Conservation (phyloP, 2,797 vertebrate species). For the Catamblyrhynchus diadema region DNA sequence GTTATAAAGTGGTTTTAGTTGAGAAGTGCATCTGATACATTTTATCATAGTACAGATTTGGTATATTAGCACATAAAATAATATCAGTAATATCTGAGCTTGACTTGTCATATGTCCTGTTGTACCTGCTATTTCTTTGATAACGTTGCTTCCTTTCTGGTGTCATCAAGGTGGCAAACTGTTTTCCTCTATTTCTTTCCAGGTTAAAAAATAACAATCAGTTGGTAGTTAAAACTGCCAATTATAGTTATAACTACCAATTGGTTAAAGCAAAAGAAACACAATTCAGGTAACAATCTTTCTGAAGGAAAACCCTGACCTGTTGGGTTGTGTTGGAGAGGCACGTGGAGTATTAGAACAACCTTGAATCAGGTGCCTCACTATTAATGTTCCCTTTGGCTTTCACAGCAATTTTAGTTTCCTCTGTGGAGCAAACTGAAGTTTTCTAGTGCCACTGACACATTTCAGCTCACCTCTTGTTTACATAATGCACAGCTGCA, state of each 20-base stretch:
- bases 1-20: background rate
- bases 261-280: constrained; percentile 7
- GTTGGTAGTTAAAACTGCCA: constrained; percentile 66
- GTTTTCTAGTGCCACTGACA: constrained; percentile 4
- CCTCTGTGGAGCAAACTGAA: constrained; percentile 66
- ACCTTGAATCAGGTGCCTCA: background rate
- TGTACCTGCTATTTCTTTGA: background rate
- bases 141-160: background rate
- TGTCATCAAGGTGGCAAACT: background rate
- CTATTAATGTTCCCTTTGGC: background rate
- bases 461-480: background rate
- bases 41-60: background rate
- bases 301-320: background rate
- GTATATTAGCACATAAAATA: background rate
- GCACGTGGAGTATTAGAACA: background rate
- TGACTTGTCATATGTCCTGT: background rate
- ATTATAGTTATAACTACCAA: constrained; percentile 67
- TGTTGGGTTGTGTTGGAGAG: background rate
- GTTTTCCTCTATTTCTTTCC: background rate
- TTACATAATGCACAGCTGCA: background rate
- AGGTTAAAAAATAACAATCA: constrained; percentile 27
- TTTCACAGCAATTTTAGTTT: constrained; percentile 60
- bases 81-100: background rate
- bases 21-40: background rate
- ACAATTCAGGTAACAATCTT: background rate